Percentiles rank a stretch among this genome's conserved stretches.
phyloP scores from a whole-genome alignment of 2,797 vertebrate genomes.

The Nothura maculosa region DNA sequence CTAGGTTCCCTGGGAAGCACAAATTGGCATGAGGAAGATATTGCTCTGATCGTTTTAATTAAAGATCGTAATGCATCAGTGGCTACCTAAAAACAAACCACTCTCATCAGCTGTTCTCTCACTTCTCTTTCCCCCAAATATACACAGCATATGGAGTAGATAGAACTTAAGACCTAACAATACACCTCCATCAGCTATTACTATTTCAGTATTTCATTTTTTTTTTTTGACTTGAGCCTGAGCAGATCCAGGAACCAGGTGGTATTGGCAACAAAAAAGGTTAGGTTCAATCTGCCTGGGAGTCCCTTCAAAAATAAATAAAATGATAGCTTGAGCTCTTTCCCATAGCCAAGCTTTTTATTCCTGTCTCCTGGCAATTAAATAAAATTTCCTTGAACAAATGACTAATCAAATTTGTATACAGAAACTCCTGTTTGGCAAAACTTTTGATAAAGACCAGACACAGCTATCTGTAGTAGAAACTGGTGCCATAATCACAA shows the following conservation, averaged over 20 bases:
- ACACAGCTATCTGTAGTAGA: background rate
- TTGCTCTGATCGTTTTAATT: slow-evolving; percentile 75
- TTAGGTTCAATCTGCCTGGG: background rate
- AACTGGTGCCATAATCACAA: background rate
- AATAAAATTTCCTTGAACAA: slow-evolving; percentile 2
- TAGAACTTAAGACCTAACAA: background rate
- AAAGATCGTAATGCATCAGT: slow-evolving; percentile 64
- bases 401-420: slow-evolving; percentile 23
- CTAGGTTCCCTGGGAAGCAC: slow-evolving; percentile 53
- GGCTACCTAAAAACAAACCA: slow-evolving; percentile 31
- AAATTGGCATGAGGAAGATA: slow-evolving; percentile 56
- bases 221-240: background rate
- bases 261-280: background rate
- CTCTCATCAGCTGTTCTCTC: slow-evolving; percentile 7
- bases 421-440: background rate
- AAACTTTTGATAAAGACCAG: slow-evolving; percentile 1
- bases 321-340: background rate
- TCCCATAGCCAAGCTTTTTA: background rate
- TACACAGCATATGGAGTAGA: background rate
- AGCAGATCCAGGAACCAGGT: background rate
- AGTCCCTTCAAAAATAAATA: background rate
- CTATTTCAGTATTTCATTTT: background rate
- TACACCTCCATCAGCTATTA: background rate
- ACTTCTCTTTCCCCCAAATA: background rate
- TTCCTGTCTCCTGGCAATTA: background rate